phyloP scores from a whole-genome alignment of 2,888 invertebrate genomes.

The Cactoblastis cactorum region DNA sequence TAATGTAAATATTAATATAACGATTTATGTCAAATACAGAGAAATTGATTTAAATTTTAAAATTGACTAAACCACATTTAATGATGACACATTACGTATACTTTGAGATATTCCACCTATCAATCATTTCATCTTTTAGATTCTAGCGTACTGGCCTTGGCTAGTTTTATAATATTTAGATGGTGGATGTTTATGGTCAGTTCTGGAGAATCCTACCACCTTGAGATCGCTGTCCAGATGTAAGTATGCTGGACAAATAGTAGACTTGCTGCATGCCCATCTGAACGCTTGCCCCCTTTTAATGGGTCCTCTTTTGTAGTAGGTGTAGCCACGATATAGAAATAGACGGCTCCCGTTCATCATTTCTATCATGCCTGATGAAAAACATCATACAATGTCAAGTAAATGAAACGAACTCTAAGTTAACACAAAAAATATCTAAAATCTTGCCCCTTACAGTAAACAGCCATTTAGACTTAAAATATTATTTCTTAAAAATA shows the following conservation, averaged over 20 bases:
- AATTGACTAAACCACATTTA: too few relatives aligned
- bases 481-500: too few relatives aligned
- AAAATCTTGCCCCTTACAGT: too few relatives aligned
- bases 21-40: too few relatives aligned
- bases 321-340: constrained; percentile 18
- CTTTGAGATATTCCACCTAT: too few relatives aligned
- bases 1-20: too few relatives aligned
- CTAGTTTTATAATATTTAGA: constrained; percentile 1
- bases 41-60: too few relatives aligned
- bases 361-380: constrained; percentile 13
- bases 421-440: not conserved
- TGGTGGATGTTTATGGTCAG: constrained; percentile 17
- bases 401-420: not conserved
- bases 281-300: constrained; percentile 19
- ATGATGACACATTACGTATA: too few relatives aligned
- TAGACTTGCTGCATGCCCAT: constrained; percentile 30
- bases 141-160: constrained; percentile 29
- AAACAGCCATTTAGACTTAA: too few relatives aligned
- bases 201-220: constrained; percentile 16
- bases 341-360: constrained; percentile 21
- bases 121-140: constrained; percentile 7
- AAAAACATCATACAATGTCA: not conserved
- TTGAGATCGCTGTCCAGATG: constrained; percentile 25
- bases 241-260: constrained; percentile 25
- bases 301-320: constrained; percentile 6